A percentile compares a stretch with the other conserved stretches of the same genome.
Conservation (phyloP, 1,140 invertebrate genomes). For the Heliothis virescens region DNA sequence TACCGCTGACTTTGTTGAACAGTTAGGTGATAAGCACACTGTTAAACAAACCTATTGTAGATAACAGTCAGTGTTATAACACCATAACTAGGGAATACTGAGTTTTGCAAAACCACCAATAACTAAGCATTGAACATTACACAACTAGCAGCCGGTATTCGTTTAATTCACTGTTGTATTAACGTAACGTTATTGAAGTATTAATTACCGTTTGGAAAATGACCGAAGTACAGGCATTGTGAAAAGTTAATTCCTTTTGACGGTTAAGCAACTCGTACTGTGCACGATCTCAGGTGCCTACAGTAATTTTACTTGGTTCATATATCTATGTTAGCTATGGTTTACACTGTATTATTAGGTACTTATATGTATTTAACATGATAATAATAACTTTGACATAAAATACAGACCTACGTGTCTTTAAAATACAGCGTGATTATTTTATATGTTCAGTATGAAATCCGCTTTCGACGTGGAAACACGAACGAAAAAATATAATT, state of each 20-base stretch:
- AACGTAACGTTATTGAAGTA: constrained; percentile 34
- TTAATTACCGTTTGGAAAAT: constrained; percentile 43
- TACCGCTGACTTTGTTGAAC: constrained; percentile 53
- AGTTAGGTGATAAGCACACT: constrained; percentile 57
- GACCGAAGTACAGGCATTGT: constrained; percentile 31
- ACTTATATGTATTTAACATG: constrained; percentile 9
- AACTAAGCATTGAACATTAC: constrained; percentile 26
- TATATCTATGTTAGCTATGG: constrained; percentile 4
- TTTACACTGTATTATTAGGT: no score
- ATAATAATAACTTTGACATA: constrained; percentile 7
- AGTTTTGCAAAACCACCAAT: constrained; percentile 17
- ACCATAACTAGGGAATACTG: background rate
- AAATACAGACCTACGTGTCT: background rate
- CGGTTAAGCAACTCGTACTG: constrained; percentile 33
- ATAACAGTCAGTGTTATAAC: constrained; percentile 12
- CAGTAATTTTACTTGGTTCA: constrained; percentile 20
- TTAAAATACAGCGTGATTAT: constrained; percentile 1
- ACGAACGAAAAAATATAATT: constrained; percentile 12
- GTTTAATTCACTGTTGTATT: constrained; percentile 20
- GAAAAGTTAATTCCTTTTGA: constrained; percentile 44
- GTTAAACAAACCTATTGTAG: constrained; percentile 36
- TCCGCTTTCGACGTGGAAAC: constrained; percentile 24
- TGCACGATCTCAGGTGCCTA: background rate
- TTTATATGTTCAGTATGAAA: constrained; percentile 32
- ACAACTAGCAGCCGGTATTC: constrained; percentile 9